Evolutionary conservation across 1,140 invertebrate genomes (phyloP), one percentile per base, ranked within the genome.

Genomic region (Piezodorus guildinii): DNA sequence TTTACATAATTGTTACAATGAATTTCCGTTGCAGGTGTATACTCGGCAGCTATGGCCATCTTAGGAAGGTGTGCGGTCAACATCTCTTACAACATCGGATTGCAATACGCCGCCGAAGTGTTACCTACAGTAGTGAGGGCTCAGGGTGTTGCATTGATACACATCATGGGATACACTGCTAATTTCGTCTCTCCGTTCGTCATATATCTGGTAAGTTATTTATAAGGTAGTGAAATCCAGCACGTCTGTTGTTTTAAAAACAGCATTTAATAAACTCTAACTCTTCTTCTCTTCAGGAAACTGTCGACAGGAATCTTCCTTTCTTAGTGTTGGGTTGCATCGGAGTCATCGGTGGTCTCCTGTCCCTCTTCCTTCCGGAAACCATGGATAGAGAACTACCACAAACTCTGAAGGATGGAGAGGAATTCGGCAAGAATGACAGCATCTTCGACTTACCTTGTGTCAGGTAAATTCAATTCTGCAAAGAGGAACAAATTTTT

Each of bases 21-120:
- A n/a, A n/a, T 17, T 21, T 8, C 25, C 21, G 21, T 75, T 74
- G 44, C 72, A 86, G 85, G 83, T 62, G 78, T 83, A 30, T 79
- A 83, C 15, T 81, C 85, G 66, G 84, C 86, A 0, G 77, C 79
- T 0, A 72, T 89, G 8, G 89, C 88, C 0, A 86, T 94, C 68
- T 73, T 86, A 16, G 89, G 89, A 1, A 76, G 91, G 27, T 90
- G 93, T 67, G 85, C 84, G 65, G 84, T 92, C 16, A 93, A 91
- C 68, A 89, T 91, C 34, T 87, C 88, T 0, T 92, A 91, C 73
- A 93, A 92, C 72, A 92, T 93, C 61, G 89, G 89, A 0, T 78
- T 94, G 0, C 90, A 93, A 70, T 93, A 91, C 74, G 89, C 88
- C 0, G 88, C 90, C 0, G 90, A 94, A 73, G 73, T 94, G 0